Conservation (phyloP, 2,797 vertebrate genomes). For the Bothrops alternatus region DNA sequence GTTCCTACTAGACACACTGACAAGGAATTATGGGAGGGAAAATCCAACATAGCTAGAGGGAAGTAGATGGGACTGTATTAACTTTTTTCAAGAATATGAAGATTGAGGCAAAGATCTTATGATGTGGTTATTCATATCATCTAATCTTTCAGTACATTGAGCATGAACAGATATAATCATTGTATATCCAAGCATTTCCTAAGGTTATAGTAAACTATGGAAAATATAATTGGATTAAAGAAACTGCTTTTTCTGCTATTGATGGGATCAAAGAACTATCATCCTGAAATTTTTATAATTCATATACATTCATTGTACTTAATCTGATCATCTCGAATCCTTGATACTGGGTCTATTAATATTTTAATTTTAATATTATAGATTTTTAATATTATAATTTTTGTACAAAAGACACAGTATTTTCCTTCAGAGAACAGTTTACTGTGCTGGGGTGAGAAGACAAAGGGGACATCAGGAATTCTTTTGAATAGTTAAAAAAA, state of each 20-base stretch:
- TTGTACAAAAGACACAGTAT: neutral
- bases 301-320: conserved; percentile 18
- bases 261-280: conserved; percentile 25
- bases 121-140: conserved; percentile 10
- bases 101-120: neutral
- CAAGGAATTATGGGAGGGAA: neutral
- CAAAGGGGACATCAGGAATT: neutral
- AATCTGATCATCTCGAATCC: neutral
- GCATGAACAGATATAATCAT: conserved; percentile 12
- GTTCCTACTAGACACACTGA: neutral
- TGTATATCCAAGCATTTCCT: conserved; percentile 3
- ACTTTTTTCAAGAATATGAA: neutral
- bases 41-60: neutral
- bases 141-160: neutral
- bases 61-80: neutral
- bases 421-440: neutral
- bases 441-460: neutral
- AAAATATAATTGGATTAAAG: conserved; percentile 13
- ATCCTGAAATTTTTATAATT: conserved; percentile 23
- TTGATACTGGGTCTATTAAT: neutral
- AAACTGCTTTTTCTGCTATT: neutral
- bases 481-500: neutral
- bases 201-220: conserved; percentile 11
- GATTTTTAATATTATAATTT: neutral
- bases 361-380: conserved; percentile 4